Base-by-base conservation (phyloP, 53 echinoderm and acorn worm genomes). In the Paracentrotus lividus region DNA sequence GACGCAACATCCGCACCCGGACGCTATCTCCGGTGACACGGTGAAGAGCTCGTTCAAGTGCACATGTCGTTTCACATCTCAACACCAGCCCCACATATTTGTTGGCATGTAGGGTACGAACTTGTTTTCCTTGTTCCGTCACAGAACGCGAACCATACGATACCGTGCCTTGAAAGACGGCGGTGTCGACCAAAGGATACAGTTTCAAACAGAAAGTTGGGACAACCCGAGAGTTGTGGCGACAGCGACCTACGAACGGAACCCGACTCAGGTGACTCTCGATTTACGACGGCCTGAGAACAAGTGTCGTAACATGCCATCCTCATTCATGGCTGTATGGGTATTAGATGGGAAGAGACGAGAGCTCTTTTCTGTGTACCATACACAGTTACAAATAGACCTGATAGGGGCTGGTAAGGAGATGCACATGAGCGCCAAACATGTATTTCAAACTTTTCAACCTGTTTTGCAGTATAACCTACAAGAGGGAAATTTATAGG, bases 121-220 rank as follows among this genome's bases (percentile, higher is more conserved):
- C 44, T 92, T 92, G 92, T 92, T 92, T 92, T 77, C 92, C 58
- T 92, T 81, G 55, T 49, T 40, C 81, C 78, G 92, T 92, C 78
- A 78, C 92, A 78, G 77, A 92, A 92, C 92, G 92, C 92, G 58
- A 78, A 92, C 92, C 92, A 92, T 92, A 92, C 92, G 92, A 92
- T 92, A 77, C 81, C 81, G 31, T 56, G 42, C 38, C 55, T 12
- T 92, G 92, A 92, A 81, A 92, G 92, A 92, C 58, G 81, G 81
- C 92, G 92, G 92, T 92, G 92, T 59, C 58, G 81, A 77, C 40
- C 24, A 78, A 78, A 78, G 81, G 77, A 57, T 92, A 92, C 81
- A 42, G 81, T 92, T 92, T 92, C 77, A 92, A 78, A 78, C 56
- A 78, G 54, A 91, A 72, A 72, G 21, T 33, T 45, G 51, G 51